A percentile compares a stretch with the other conserved stretches of the same genome.
Evolutionary conservation across 1,140 invertebrate species (phyloP).

Genomic region (Charaxes varanes): DNA sequence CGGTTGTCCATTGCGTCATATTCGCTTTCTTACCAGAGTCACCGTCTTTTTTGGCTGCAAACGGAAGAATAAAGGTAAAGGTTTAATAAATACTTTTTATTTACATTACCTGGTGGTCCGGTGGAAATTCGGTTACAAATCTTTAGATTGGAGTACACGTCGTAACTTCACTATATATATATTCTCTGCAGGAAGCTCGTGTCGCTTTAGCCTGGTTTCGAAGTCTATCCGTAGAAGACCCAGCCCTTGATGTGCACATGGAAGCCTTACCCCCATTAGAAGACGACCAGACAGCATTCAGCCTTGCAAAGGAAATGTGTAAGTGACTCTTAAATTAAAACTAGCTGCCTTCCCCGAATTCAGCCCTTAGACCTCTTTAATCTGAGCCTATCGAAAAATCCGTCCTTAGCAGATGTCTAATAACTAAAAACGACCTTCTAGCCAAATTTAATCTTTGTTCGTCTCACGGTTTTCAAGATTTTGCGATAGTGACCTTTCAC

Average conservation of each 20-base stretch:
- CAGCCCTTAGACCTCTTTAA: too few relatives aligned
- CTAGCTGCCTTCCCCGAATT: too few relatives aligned
- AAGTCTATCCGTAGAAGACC: constrained; percentile 16
- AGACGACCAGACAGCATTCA: constrained; percentile 10
- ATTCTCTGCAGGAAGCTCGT: constrained; percentile 29
- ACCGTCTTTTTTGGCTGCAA: constrained; percentile 36
- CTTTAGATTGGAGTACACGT: too few relatives aligned
- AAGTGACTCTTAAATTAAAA: constrained; percentile 9
- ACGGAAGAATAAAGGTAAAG: constrained; percentile 26
- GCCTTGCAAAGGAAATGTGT: constrained; percentile 28
- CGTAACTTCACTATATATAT: too few relatives aligned
- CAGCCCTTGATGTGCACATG: constrained; percentile 24
- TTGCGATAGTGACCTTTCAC: too few relatives aligned
- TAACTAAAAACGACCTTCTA: too few relatives aligned
- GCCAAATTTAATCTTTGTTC: too few relatives aligned
- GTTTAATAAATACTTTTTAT: background rate
- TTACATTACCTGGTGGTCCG: too few relatives aligned
- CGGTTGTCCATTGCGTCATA: constrained; percentile 31
- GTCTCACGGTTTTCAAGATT: too few relatives aligned
- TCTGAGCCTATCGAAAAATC: too few relatives aligned
- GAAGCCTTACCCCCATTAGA: constrained; percentile 25
- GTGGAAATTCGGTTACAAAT: too few relatives aligned
- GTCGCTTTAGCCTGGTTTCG: constrained; percentile 38
- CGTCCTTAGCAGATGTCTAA: too few relatives aligned
- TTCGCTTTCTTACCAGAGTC: constrained; percentile 43